phyloP scores from a whole-genome alignment of 1,140 invertebrate species.

The Heliconius hewitsoni region DNA sequence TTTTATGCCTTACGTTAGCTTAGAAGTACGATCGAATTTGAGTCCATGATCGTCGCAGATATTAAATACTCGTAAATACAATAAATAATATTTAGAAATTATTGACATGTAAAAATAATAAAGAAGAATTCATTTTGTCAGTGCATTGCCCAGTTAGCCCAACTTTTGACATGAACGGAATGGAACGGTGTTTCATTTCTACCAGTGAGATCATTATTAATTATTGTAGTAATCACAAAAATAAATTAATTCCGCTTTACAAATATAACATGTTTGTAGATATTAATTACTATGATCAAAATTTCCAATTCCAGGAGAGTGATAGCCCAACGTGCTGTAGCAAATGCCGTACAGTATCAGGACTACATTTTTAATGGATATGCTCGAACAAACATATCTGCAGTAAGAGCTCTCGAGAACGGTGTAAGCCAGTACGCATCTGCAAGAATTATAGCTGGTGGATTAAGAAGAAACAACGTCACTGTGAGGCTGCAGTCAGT shows the following conservation, averaged over 20 bases:
- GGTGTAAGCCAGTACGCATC: conserved; percentile 52
- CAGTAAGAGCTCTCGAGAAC: conserved; percentile 50
- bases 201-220: not conserved
- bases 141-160: no score
- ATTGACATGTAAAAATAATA: no score
- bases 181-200: no score
- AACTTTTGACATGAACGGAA: no score
- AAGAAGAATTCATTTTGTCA: no score
- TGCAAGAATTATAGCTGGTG: conserved; percentile 49
- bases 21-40: no score
- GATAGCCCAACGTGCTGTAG: conserved; percentile 42
- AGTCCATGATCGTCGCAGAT: no score
- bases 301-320: conserved; percentile 48
- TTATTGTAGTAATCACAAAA: not conserved
- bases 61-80: no score
- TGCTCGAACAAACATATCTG: conserved; percentile 28
- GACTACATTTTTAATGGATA: conserved; percentile 32
- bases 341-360: conserved; percentile 44
- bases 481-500: conserved; percentile 48
- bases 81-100: no score
- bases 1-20: no score
- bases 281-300: conserved; percentile 7
- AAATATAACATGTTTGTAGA: not conserved
- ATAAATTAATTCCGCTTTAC: not conserved
- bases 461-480: conserved; percentile 48